Base-by-base conservation (phyloP, 2,888 invertebrate genomes). In the Agrenia bidenticulata region DNA sequence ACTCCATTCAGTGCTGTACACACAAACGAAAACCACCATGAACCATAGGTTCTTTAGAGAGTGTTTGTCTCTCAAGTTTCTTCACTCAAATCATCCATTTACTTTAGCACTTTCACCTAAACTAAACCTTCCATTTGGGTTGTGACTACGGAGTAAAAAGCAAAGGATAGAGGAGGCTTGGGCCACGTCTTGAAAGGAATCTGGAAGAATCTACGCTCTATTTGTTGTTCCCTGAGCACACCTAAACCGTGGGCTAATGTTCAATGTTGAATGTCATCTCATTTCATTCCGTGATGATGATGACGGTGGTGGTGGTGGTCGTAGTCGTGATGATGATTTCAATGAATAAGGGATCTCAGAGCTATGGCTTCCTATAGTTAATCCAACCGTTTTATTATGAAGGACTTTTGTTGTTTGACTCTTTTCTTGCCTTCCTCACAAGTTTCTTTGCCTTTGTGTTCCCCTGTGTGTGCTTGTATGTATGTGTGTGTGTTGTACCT, bases 31-130 rank as follows among this genome's bases (percentile, higher is more conserved):
- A 45, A 15, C 9, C 4, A 45, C 5, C 9, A 19, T 5, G 53
- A 61, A 26, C 39, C 39, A 61, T 26, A 17, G 60, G 41, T 19
- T 24, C 59, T 41, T 45, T 49, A 27, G 51, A 53, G 39, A 61
- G 61, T 53, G 42, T 61, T 61, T 61, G 61, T 61, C 61, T 61
- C 57, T 41, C 54, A 51, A 42, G 56, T 63, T 54, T 50, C 45
- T 45, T 55, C 58, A 42, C 62, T 61, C 66, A 66, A 66, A 66
- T 66, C 66, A 66, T 62, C 62, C 66, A 62, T 66, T 66, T 66
- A 66, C 66, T 66, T 63, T 55, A 17, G 37, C 53, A 54, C 62
- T 63, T 59, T 66, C 55, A 58, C 55, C 53, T 66, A 62, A 56
- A 54, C 62, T 39, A 51, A 62, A 32, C 42, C 54, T 45, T 45